A percentile compares a stretch with the other conserved stretches of the same genome.
phyloP scores from a whole-genome alignment of 2,797 vertebrate genomes.

The Labroides dimidiatus region DNA sequence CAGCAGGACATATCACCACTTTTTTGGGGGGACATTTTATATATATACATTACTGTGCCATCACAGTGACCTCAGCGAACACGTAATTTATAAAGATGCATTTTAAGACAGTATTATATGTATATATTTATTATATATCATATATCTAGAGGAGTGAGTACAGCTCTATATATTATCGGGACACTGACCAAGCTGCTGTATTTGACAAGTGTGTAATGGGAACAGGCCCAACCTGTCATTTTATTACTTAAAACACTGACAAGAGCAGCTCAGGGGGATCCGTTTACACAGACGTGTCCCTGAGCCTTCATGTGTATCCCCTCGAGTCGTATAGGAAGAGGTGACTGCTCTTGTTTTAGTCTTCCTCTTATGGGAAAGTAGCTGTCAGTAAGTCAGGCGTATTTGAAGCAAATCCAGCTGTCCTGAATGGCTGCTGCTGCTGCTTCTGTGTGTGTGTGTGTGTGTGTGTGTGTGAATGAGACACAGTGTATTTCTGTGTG shows the following conservation, averaged over 20 bases:
- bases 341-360: slow-evolving; percentile 11
- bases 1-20: no score
- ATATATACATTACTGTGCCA: no score
- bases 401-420: slow-evolving; percentile 11
- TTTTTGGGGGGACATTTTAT: no score
- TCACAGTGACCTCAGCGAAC: no score
- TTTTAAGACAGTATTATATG: no score
- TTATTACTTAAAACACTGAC: background rate
- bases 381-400: slow-evolving; percentile 30
- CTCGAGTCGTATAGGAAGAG: slow-evolving; percentile 18
- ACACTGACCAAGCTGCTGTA: no score
- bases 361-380: slow-evolving; percentile 17
- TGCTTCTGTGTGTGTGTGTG: background rate
- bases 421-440: slow-evolving; percentile 10
- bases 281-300: background rate
- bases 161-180: no score
- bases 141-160: no score
- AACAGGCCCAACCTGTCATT: background rate
- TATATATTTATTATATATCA: no score
- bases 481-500: background rate
- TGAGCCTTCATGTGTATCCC: background rate
- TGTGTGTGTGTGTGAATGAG: background rate
- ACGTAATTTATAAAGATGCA: no score
- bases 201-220: background rate
- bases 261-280: background rate